Percentiles rank a stretch among this genome's conserved stretches.
phyloP scores from a whole-genome alignment of 2,888 invertebrate species.

The Apodemia mormo region DNA sequence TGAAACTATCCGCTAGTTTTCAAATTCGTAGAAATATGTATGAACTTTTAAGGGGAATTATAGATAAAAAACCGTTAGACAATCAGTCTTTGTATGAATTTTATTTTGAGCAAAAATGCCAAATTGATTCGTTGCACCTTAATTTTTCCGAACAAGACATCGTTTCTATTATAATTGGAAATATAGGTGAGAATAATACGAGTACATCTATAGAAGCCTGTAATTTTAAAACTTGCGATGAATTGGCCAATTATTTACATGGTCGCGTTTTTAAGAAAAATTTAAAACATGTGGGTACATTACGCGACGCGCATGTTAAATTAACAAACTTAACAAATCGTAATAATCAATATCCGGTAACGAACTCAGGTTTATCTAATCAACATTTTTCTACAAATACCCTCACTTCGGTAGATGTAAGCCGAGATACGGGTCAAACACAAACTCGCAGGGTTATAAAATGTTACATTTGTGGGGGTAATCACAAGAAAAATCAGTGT shows the following conservation, averaged over 20 bases:
- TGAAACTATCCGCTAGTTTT: too few relatives aligned
- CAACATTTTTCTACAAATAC: not conserved
- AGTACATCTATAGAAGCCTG: slow-evolving; percentile 35
- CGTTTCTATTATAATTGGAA: slow-evolving; percentile 37
- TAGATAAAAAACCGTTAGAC: not conserved
- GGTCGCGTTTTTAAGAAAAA: slow-evolving; percentile 19
- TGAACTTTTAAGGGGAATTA: too few relatives aligned
- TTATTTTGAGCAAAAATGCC: slow-evolving; percentile 37
- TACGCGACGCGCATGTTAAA: not conserved
- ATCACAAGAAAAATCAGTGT: slow-evolving; percentile 28
- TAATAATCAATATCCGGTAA: not conserved
- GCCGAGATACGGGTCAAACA: not conserved
- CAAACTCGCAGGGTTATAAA: slow-evolving; percentile 20
- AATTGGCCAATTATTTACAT: slow-evolving; percentile 34
- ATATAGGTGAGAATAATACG: slow-evolving; percentile 33
- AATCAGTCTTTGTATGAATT: slow-evolving; percentile 39
- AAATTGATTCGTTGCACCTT: slow-evolving; percentile 32
- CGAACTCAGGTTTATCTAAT: not conserved
- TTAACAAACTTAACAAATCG: not conserved
- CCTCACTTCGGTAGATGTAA: too few relatives aligned
- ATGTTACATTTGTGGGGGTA: slow-evolving; percentile 27
- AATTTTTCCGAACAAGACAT: slow-evolving; percentile 34
- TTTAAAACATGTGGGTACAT: not conserved
- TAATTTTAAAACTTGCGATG: slow-evolving; percentile 32
- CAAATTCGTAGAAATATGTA: too few relatives aligned